phyloP scores from a whole-genome alignment of 2,888 invertebrate species.

The Lasioglossum figueresi region DNA sequence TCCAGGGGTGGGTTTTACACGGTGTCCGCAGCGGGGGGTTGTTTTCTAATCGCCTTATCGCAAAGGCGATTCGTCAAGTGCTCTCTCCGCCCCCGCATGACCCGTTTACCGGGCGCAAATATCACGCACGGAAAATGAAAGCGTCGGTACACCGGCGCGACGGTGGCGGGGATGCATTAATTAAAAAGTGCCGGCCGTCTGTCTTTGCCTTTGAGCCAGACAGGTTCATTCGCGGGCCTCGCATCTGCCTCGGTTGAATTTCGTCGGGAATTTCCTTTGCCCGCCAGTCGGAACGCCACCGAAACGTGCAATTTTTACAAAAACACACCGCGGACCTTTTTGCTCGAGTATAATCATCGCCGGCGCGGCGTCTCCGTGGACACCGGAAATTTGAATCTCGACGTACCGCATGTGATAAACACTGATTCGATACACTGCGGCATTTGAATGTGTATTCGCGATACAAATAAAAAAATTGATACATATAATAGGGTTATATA shows the following conservation, averaged over 20 bases:
- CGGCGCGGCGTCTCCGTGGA: neutral
- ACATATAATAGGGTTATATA: neutral
- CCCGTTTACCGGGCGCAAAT: conserved; percentile 36
- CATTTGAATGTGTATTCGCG: neutral
- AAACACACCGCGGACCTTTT: neutral
- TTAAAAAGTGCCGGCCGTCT: conserved; percentile 42
- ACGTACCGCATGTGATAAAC: neutral
- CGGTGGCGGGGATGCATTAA: conserved; percentile 39
- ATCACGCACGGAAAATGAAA: conserved; percentile 31
- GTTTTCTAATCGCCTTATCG: conserved; percentile 53
- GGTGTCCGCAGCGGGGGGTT: neutral
- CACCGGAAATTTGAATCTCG: neutral
- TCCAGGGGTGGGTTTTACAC: neutral
- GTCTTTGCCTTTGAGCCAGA: conserved; percentile 38
- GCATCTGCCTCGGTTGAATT: conserved; percentile 24
- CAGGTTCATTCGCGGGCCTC: conserved; percentile 36
- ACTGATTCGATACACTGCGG: neutral
- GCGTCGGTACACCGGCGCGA: conserved; percentile 21
- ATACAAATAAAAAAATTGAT: neutral
- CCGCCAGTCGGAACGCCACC: conserved; percentile 2
- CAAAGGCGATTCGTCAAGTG: conserved; percentile 42
- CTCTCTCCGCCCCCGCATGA: conserved; percentile 21
- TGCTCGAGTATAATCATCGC: neutral
- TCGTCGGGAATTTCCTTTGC: neutral
- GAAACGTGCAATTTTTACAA: conserved; percentile 24